These are phyloP conservation scores for Thamnophis sirtalis DNA, from an alignment of 2,113 vertebrate genomes.

Conservation along the genomic window DNA sequence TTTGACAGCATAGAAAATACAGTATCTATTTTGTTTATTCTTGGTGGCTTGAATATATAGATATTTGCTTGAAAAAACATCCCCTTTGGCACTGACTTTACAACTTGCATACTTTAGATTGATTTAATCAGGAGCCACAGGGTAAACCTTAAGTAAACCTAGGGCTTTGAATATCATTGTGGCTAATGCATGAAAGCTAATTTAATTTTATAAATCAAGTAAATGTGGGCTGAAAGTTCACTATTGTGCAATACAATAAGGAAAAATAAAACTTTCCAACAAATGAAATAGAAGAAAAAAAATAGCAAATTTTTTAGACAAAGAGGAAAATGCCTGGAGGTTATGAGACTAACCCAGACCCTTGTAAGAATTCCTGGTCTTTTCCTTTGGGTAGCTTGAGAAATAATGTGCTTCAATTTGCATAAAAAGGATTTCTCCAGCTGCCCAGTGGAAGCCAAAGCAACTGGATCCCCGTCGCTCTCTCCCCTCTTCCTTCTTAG, in stretches of 20 bases:
- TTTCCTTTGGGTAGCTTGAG: not conserved
- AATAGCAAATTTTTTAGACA: not conserved
- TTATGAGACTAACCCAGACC: not conserved
- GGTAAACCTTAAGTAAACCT: constrained; percentile 8
- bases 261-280: constrained; percentile 17
- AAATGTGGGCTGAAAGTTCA: constrained; percentile 13
- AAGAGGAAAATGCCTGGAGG: constrained; percentile 11
- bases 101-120: constrained; percentile 33
- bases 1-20: constrained; percentile 25
- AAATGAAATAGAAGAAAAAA: not conserved
- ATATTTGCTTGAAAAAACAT: constrained; percentile 33
- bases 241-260: constrained; percentile 3
- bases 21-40: constrained; percentile 33
- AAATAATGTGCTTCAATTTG: not conserved
- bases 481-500: not conserved
- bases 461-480: not conserved
- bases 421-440: not conserved
- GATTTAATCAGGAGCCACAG: constrained; percentile 39
- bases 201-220: constrained; percentile 21
- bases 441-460: not conserved
- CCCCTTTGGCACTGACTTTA: constrained; percentile 27
- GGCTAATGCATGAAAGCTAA: not conserved
- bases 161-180: constrained; percentile 27
- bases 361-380: not conserved
- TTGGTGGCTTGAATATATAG: constrained; percentile 28